Conservation (phyloP, 2,113 vertebrate genomes). For the Aptenodytes patagonicus region DNA sequence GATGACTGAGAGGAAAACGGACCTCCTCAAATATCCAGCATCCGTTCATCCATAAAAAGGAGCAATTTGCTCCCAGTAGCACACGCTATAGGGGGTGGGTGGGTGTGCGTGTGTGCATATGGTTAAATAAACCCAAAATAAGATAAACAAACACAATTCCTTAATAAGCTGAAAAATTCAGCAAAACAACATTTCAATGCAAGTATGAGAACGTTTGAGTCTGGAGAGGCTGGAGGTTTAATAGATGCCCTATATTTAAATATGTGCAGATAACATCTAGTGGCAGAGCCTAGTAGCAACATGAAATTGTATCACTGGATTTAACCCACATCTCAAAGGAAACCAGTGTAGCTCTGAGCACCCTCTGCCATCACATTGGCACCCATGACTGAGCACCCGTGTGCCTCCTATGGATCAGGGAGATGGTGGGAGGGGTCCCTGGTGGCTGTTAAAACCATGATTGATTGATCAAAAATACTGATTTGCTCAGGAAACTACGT, state of each 20-base stretch:
- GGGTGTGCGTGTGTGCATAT: fast-evolving
- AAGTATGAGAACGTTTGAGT: not conserved
- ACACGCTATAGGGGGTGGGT: fast-evolving
- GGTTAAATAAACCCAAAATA: not conserved
- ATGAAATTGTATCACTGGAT: not conserved
- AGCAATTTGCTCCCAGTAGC: not conserved
- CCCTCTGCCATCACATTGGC: not conserved
- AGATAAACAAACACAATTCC: not conserved
- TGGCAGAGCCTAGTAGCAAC: not conserved
- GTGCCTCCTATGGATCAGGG: not conserved
- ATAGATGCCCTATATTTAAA: not conserved
- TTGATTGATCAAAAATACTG: not conserved
- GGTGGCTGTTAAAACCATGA: not conserved
- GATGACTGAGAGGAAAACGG: not conserved
- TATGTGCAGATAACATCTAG: not conserved
- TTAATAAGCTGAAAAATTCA: not conserved
- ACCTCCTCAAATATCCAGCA: not conserved
- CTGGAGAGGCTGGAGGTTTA: not conserved
- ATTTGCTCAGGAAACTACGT: not conserved
- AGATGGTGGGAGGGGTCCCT: not conserved
- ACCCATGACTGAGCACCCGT: too few species aligned
- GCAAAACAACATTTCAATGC: not conserved
- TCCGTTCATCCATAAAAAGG: not conserved
- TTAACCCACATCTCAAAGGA: not conserved
- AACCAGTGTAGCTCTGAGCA: not conserved